Base-by-base conservation (phyloP, 2,888 invertebrate species). In the Patella pellucida region DNA sequence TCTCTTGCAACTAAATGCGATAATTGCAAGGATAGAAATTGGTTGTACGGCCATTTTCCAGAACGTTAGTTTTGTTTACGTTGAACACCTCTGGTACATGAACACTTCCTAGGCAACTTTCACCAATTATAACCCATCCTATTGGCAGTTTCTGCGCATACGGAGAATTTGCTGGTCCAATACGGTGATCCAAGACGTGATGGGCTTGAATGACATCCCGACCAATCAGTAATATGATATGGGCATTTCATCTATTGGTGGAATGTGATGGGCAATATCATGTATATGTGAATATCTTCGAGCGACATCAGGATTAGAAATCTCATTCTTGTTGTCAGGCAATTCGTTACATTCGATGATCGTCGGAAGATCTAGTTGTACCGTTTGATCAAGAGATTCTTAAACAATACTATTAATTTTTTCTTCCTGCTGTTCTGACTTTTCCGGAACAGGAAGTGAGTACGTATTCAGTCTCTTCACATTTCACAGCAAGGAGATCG, bases 291-390 rank as follows among this genome's bases (percentile, higher is more conserved):
- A 41, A 71, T 74, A 50, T 7, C 23, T 15, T 31, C 15, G 31
- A 71, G 74, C 54, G 31, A 74, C 56, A 19, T 69, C 41, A n/a
- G 74, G 74, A n/a, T 70, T 74, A 23, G 75, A 50, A n/a, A 75
- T 75, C 52, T 71, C 71, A 19, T 19, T n/a, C 41, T 67, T 27
- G 15, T 50, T 15, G 23, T 62, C 41, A 14, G 75, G 71, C n/a
- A 75, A 72, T 27, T 69, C 11, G 27, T 75, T 67, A 72, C 75
- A 75, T 68, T 75, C 71, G n/a, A 75, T 56, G 27, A 71, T 56
- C 16, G 19, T 16, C 15, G 71, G 75, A 41, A 71, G 50, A 14
- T 71, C 62, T 16, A 71, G 11, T 16, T 31, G 23, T 27, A n/a
- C 69, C 5, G 41, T 75, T 15, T 71, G 56, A 52, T 75, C 67